Percentiles rank a stretch among this genome's conserved stretches.
These are phyloP conservation scores for Hoplostethus atlanticus DNA, from an alignment of 2,797 vertebrate genomes.

Conservation along the genomic window DNA sequence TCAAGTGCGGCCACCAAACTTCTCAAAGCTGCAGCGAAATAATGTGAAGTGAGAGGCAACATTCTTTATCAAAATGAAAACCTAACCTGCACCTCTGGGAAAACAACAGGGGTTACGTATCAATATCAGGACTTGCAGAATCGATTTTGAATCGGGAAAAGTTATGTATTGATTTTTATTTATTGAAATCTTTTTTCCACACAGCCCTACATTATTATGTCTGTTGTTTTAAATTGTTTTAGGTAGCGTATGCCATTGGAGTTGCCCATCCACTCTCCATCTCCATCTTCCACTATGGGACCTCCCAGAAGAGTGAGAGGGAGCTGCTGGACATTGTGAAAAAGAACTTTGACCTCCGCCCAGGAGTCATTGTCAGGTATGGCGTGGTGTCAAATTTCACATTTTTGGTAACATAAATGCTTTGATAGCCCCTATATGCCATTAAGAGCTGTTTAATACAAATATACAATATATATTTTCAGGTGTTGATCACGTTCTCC, in stretches of 20 bases:
- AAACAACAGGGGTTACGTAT: too few relatives aligned
- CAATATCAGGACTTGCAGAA: neutral
- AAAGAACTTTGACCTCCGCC: constrained; percentile 96
- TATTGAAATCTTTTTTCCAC: neutral
- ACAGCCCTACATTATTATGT: neutral
- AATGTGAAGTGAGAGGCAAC: too few relatives aligned
- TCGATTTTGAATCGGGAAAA: neutral
- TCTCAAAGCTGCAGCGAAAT: too few relatives aligned
- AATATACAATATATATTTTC: constrained; percentile 3
- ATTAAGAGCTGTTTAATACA: constrained; percentile 1
- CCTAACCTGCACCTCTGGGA: too few relatives aligned
- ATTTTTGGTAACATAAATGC: neutral
- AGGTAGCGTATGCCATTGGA: constrained; percentile 96
- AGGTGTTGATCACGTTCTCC: neutral
- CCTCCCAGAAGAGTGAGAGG: constrained; percentile 92
- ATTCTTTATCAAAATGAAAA: too few relatives aligned
- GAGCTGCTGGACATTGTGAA: constrained; percentile 94
- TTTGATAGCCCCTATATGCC: neutral
- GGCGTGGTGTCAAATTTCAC: neutral
- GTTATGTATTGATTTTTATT: neutral
- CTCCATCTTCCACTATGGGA: constrained; percentile 97
- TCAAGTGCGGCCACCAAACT: too few relatives aligned
- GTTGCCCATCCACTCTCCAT: constrained; percentile 94
- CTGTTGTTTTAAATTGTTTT: neutral
- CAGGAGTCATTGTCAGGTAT: constrained; percentile 97